Conservation (phyloP, 2,113 vertebrate species). For the Aplodontia rufa region DNA sequence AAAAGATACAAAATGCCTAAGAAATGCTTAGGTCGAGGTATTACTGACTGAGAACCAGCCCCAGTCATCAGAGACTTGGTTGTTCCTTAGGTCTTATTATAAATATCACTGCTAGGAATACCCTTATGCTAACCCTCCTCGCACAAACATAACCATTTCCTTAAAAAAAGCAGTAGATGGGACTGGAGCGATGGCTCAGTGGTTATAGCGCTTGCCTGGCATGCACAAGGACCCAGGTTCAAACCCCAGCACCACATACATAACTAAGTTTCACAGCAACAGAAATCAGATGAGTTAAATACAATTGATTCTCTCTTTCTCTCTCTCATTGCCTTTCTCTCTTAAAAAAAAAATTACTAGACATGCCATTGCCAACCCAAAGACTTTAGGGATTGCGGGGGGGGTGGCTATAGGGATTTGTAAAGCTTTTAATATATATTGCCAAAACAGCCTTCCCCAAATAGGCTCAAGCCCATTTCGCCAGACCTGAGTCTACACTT, state of each 20-base stretch:
- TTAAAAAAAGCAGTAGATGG: constrained; percentile 48
- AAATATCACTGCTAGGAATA: background rate
- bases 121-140: background rate
- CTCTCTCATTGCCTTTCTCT: too few relatives aligned
- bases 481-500: too few relatives aligned
- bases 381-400: background rate
- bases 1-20: background rate
- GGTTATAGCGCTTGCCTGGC: too few relatives aligned
- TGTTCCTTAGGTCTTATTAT: background rate
- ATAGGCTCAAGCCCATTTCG: background rate
- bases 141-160: background rate
- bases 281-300: too few relatives aligned
- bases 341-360: too few relatives aligned
- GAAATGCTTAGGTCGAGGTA: background rate
- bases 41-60: background rate
- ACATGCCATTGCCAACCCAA: background rate
- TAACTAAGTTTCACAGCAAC: too few relatives aligned
- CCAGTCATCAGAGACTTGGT: background rate
- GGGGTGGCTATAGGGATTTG: background rate
- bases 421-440: background rate
- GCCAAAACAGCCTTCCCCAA: background rate
- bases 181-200: too few relatives aligned
- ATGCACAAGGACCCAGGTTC: too few relatives aligned
- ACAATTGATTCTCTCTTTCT: too few relatives aligned
- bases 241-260: too few relatives aligned